Conservation (phyloP, 2,113 vertebrate genomes). For the Cepphus grylle region DNA sequence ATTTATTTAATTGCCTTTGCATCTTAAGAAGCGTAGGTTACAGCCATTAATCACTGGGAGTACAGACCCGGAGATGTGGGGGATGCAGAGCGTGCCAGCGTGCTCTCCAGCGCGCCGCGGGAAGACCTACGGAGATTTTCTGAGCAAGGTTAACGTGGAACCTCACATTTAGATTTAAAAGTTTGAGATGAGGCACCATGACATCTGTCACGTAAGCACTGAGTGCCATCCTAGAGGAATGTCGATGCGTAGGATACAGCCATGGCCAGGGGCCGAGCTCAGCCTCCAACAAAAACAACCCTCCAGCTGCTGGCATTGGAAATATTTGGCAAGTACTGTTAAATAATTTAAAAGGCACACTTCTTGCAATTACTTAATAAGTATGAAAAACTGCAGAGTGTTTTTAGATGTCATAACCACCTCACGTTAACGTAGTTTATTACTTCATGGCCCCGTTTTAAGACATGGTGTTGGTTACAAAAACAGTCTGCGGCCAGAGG, state of each 20-base stretch:
- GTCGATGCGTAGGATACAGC: accelerated
- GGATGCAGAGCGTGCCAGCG: background rate
- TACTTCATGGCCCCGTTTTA: background rate
- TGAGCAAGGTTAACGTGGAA: background rate
- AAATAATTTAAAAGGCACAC: background rate
- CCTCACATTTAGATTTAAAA: background rate
- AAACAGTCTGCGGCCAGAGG: background rate
- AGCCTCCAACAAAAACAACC: accelerated
- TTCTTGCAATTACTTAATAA: background rate
- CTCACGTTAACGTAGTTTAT: background rate
- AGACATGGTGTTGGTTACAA: background rate
- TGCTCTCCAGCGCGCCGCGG: background rate
- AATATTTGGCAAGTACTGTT: background rate
- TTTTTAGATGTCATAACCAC: background rate
- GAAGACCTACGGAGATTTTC: background rate
- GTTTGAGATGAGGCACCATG: accelerated
- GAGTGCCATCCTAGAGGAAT: background rate
- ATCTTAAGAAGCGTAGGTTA: background rate
- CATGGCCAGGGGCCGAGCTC: accelerated
- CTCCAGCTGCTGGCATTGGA: background rate
- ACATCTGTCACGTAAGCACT: accelerated
- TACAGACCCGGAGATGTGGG: background rate
- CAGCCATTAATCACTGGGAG: background rate
- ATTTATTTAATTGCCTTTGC: constrained; percentile 28
- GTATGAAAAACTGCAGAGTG: background rate